phyloP scores from a whole-genome alignment of 2,888 invertebrate genomes.

The Polydrusus cervinus region DNA sequence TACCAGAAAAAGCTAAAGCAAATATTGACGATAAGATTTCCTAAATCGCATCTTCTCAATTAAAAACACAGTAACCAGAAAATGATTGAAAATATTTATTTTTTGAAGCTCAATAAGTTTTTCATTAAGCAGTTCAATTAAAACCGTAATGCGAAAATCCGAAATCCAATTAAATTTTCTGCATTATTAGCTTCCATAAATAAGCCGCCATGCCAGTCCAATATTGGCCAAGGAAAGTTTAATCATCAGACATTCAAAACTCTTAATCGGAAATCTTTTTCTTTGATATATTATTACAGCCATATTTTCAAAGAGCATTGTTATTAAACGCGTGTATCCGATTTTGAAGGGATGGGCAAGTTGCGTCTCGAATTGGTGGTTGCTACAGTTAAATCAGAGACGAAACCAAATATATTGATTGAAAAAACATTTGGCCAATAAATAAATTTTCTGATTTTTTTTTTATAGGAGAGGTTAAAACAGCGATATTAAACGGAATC shows the following conservation, averaged over 20 bases:
- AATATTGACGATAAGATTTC: too few relatives aligned
- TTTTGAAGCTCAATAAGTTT: constrained; percentile 23
- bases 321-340: constrained; percentile 25
- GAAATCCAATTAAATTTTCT: constrained; percentile 29
- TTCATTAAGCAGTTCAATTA: constrained; percentile 31
- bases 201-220: constrained; percentile 24
- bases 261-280: constrained; percentile 35
- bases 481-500: too few relatives aligned
- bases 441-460: too few relatives aligned
- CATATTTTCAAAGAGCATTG: constrained; percentile 28
- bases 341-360: constrained; percentile 10
- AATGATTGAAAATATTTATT: constrained; percentile 18
- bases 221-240: constrained; percentile 30
- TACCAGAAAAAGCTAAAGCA: too few relatives aligned
- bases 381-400: too few relatives aligned
- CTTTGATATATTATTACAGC: constrained; percentile 28
- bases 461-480: too few relatives aligned
- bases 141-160: constrained; percentile 25
- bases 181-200: constrained; percentile 30
- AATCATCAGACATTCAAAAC: constrained; percentile 34
- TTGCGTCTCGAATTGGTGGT: not conserved
- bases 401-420: too few relatives aligned
- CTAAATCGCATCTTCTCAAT: too few relatives aligned
- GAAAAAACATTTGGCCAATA: too few relatives aligned
- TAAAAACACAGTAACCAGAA: not conserved